These are phyloP conservation scores for Saturnia pavonia DNA, from an alignment of 2,888 invertebrate genomes.

Conservation along the genomic window DNA sequence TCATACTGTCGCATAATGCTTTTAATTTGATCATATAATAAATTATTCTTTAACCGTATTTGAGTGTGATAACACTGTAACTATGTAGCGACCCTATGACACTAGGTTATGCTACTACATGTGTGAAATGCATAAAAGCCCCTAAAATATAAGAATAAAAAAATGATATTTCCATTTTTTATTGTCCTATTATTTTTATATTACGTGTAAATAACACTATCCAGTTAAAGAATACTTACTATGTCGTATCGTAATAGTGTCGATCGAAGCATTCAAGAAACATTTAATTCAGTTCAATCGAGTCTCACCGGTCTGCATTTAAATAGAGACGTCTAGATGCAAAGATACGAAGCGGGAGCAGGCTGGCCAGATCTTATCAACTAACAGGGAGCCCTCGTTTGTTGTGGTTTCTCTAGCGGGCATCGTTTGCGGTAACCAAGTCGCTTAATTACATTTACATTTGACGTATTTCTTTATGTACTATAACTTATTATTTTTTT, in stretches of 20 bases:
- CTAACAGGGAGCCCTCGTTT: slow-evolving; percentile 40
- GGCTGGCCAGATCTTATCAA: slow-evolving; percentile 57
- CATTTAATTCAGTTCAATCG: slow-evolving; percentile 48
- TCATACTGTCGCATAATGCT: too few relatives aligned
- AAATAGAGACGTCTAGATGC: slow-evolving; percentile 75
- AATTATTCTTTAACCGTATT: too few relatives aligned
- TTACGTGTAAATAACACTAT: neutral
- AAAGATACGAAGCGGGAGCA: slow-evolving; percentile 61
- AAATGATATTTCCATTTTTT: too few relatives aligned
- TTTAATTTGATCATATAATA: too few relatives aligned
- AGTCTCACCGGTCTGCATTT: slow-evolving; percentile 49
- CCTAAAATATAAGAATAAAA: too few relatives aligned
- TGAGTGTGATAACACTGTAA: too few relatives aligned
- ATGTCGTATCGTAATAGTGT: neutral
- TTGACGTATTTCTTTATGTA: slow-evolving; percentile 19
- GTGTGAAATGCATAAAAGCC: too few relatives aligned
- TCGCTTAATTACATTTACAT: slow-evolving; percentile 30
- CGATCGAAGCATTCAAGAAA: slow-evolving; percentile 8
- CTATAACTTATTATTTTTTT: neutral
- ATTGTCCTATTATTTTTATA: too few relatives aligned
- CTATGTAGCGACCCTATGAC: too few relatives aligned
- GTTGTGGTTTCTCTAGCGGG: slow-evolving; percentile 29
- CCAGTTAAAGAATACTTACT: neutral
- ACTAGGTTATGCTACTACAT: too few relatives aligned
- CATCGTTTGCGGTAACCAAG: slow-evolving; percentile 19